phyloP scores from a whole-genome alignment of 2,113 vertebrate genomes.

The Pongo pygmaeus region DNA sequence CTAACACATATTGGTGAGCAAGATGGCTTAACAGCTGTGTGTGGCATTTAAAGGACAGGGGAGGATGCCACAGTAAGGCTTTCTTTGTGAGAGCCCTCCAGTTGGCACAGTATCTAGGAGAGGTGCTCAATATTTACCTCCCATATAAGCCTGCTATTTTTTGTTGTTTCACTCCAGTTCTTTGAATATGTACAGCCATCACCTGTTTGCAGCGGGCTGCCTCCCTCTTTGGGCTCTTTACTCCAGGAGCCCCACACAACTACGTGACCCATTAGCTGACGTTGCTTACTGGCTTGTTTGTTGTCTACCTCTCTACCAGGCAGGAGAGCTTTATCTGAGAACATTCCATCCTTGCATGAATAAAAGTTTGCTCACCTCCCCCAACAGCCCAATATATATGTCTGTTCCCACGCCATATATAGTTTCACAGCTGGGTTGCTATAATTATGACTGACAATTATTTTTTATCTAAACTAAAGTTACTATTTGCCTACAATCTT shows the following conservation, averaged over 20 bases:
- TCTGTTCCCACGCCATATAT: background rate
- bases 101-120: background rate
- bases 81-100: background rate
- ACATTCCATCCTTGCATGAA: background rate
- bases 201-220: background rate
- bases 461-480: conserved; percentile 13
- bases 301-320: background rate
- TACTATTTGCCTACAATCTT: conserved; percentile 11
- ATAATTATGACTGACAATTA: background rate
- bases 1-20: background rate
- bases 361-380: background rate
- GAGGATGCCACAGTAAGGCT: background rate
- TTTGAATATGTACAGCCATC: background rate
- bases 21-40: background rate
- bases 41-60: background rate
- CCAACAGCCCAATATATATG: background rate
- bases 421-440: conserved; percentile 15
- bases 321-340: background rate
- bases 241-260: background rate
- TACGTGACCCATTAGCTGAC: background rate
- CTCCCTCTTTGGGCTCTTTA: background rate
- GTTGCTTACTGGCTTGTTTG: background rate
- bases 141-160: background rate
- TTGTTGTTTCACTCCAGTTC: background rate
- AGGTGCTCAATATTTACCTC: background rate